These are phyloP conservation scores for Hemibagrus guttatus DNA, from an alignment of 2,797 vertebrate genomes.

Conservation along the genomic window DNA sequence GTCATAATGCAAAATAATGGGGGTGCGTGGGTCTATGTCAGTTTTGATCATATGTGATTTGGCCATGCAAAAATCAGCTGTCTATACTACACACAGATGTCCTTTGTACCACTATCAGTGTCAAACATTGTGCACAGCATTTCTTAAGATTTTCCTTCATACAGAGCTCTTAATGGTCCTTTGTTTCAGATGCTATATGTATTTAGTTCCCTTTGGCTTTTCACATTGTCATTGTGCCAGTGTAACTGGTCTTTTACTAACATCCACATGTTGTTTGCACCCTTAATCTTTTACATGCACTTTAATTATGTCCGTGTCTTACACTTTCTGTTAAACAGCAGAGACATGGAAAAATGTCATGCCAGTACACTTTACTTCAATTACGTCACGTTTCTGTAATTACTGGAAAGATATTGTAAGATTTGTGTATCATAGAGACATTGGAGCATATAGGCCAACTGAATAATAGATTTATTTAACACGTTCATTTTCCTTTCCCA, in stretches of 20 bases:
- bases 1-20: background rate
- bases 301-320: constrained; percentile 37
- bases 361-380: constrained; percentile 54
- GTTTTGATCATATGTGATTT: background rate
- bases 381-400: background rate
- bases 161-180: constrained; percentile 39
- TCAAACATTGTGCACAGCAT: background rate
- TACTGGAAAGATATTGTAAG: constrained; percentile 2
- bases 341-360: constrained; percentile 18
- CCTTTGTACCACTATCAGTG: background rate
- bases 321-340: constrained; percentile 30
- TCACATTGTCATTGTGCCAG: constrained; percentile 25
- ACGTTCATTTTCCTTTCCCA: background rate
- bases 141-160: constrained; percentile 12
- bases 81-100: constrained; percentile 1
- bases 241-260: constrained; percentile 18
- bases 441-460: constrained; percentile 27
- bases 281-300: constrained; percentile 31
- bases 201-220: background rate
- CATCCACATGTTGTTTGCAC: constrained; percentile 43
- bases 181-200: constrained; percentile 52
- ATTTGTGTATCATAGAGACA: constrained; percentile 24
- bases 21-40: background rate
- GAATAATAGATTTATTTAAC: constrained; percentile 8
- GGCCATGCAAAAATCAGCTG: background rate